These are phyloP conservation scores for Odontamblyopus rebecca DNA, from an alignment of 2,797 vertebrate genomes.

Conservation along the genomic window DNA sequence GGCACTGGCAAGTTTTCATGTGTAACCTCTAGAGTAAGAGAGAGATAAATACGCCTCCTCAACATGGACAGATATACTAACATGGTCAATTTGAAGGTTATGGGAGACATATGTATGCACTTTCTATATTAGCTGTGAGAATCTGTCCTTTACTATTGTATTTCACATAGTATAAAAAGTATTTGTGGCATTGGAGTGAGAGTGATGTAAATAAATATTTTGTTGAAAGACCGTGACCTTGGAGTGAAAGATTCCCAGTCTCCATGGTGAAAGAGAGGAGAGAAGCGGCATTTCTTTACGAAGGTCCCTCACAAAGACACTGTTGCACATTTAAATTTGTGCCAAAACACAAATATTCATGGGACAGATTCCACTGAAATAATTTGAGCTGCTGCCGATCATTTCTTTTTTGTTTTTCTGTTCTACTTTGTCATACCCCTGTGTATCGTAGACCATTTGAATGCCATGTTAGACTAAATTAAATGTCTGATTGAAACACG, in stretches of 20 bases:
- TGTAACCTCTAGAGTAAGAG: too few species aligned
- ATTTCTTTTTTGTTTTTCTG: neutral
- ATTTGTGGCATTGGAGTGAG: neutral
- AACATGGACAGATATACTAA: neutral
- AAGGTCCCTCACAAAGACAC: slow-evolving; percentile 81
- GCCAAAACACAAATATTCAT: slow-evolving; percentile 60
- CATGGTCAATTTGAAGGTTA: neutral
- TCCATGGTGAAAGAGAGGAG: slow-evolving; percentile 84
- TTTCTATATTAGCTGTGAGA: neutral
- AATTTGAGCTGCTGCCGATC: neutral
- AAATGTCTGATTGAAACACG: neutral
- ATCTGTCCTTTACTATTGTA: neutral
- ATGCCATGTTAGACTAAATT: neutral
- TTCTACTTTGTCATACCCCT: neutral
- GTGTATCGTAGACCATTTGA: too few species aligned
- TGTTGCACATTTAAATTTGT: slow-evolving; percentile 89
- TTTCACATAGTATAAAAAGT: neutral
- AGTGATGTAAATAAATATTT: slow-evolving; percentile 6
- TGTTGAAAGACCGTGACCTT: neutral
- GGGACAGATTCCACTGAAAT: slow-evolving; percentile 46
- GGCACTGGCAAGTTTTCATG: too few species aligned
- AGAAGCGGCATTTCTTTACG: slow-evolving; percentile 87
- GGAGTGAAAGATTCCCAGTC: slow-evolving; percentile 79
- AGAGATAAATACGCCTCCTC: too few species aligned
- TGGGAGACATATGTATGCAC: neutral